phyloP scores from a whole-genome alignment of 2,113 vertebrate species.

The Lepisosteus oculatus region DNA sequence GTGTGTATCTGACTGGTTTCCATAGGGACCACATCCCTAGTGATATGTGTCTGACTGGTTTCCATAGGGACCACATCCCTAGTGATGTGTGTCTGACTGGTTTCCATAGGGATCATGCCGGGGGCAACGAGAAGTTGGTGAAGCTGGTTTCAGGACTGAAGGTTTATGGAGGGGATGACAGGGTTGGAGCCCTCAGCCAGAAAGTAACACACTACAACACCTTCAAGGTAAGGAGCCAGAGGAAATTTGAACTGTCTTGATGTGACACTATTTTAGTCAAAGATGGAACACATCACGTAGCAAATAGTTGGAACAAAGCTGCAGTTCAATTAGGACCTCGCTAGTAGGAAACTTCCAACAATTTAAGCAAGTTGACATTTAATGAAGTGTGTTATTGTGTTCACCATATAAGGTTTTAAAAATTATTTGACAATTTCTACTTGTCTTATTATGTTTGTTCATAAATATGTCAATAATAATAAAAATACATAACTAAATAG shows the following conservation, averaged over 20 bases:
- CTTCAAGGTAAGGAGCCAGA: constrained; percentile 70
- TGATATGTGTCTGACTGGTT: background rate
- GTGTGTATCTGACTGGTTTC: background rate
- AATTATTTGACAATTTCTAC: no score
- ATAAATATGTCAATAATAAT: background rate
- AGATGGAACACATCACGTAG: no score
- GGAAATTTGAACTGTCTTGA: no score
- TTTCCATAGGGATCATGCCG: constrained; percentile 85
- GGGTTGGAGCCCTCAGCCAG: constrained; percentile 84
- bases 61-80: background rate
- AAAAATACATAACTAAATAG: background rate
- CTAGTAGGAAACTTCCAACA: no score
- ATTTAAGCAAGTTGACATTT: no score
- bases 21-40: background rate
- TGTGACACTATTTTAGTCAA: no score
- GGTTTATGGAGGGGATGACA: constrained; percentile 86
- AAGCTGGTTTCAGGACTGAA: constrained; percentile 78
- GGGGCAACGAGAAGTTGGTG: constrained; percentile 91
- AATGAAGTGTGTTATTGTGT: no score
- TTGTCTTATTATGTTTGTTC: background rate
- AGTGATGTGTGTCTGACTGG: background rate
- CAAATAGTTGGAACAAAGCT: no score
- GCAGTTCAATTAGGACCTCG: no score
- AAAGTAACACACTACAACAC: constrained; percentile 82
- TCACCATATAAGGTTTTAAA: no score